phyloP scores from a whole-genome alignment of 2,797 vertebrate genomes.

The Brotula barbata region DNA sequence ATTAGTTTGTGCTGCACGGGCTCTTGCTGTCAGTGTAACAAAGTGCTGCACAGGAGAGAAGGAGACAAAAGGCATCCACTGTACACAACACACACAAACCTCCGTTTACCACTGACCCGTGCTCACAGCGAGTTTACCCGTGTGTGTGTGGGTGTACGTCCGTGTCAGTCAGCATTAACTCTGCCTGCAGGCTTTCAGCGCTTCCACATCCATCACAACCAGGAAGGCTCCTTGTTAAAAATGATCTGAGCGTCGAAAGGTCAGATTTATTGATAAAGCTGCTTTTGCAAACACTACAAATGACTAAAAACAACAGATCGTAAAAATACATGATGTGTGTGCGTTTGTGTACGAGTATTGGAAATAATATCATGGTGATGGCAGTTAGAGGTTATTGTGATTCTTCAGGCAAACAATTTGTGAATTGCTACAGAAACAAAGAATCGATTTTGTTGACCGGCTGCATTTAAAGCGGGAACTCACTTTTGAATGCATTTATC shows the following conservation, averaged over 20 bases:
- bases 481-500: too few relatives aligned
- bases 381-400: too few relatives aligned
- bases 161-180: not conserved
- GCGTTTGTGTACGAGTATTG: too few relatives aligned
- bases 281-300: not conserved
- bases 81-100: slow-evolving; percentile 8
- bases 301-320: too few relatives aligned
- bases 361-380: too few relatives aligned
- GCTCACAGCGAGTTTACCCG: slow-evolving; percentile 7
- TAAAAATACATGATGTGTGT: too few relatives aligned
- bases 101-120: slow-evolving; percentile 17
- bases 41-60: not conserved
- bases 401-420: too few relatives aligned
- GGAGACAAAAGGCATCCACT: not conserved
- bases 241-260: not conserved
- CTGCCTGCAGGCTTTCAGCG: not conserved
- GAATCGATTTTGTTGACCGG: too few relatives aligned
- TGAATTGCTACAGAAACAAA: too few relatives aligned
- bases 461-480: too few relatives aligned
- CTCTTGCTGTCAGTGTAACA: not conserved
- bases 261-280: slow-evolving; percentile 21
- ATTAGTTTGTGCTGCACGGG: not conserved
- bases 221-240: slow-evolving; percentile 9
- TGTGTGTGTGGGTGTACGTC: slow-evolving; percentile 17
- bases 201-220: not conserved